A percentile compares a stretch with the other conserved stretches of the same genome.
Evolutionary conservation across 2,888 invertebrate species (phyloP).

Genomic region (Caenorhabditis virilis): DNA sequence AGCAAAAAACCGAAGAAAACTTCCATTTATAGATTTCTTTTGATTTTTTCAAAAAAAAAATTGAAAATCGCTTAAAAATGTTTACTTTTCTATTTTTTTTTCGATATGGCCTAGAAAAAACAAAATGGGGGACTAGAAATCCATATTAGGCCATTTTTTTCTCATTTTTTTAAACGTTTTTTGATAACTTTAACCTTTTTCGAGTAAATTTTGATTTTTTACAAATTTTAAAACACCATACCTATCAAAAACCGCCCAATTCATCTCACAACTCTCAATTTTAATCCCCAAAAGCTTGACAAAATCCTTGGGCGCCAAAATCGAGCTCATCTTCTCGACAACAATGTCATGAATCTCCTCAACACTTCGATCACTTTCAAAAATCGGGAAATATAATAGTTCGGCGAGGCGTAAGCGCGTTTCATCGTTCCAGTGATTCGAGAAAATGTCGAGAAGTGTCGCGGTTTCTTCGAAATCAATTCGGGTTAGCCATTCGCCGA

Average conservation of each 20-base stretch:
- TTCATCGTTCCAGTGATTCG: slow-evolving; percentile 15
- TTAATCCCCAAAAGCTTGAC: slow-evolving; percentile 16
- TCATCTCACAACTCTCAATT: not conserved
- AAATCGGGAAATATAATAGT: slow-evolving; percentile 15
- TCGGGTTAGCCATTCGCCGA: slow-evolving; percentile 26
- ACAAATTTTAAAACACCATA: no score
- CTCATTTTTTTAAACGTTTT: no score
- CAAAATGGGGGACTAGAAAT: no score
- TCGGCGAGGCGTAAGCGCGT: slow-evolving; percentile 10
- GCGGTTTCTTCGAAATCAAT: slow-evolving; percentile 14
- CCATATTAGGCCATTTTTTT: no score
- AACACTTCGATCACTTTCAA: slow-evolving; percentile 10
- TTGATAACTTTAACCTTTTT: no score
- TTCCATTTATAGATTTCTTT: no score
- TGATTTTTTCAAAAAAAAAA: not conserved
- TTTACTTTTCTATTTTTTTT: not conserved
- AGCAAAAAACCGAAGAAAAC: no score
- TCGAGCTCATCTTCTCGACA: slow-evolving; percentile 21
- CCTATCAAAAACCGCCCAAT: slow-evolving; percentile 1
- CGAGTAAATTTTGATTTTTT: no score
- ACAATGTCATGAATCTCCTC: slow-evolving; percentile 26
- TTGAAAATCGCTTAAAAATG: not conserved
- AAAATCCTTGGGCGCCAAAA: slow-evolving; percentile 5
- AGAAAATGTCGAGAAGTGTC: slow-evolving; percentile 9
- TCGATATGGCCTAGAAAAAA: not conserved